Conservation (phyloP, 1,140 invertebrate species). For the Plectrocnemia conspersa region DNA sequence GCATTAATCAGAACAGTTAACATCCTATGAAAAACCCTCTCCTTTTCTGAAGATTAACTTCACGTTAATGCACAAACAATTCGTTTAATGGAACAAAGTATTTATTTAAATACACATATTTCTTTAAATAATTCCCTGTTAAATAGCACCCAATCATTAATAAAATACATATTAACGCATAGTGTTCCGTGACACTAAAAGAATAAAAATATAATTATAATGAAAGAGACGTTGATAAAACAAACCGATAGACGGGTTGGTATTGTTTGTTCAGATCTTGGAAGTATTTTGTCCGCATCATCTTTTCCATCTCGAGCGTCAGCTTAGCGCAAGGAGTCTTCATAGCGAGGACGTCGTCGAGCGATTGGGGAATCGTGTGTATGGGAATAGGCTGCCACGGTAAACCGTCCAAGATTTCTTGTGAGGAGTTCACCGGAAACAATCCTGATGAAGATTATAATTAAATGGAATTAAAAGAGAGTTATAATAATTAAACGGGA, state of each 20-base stretch:
- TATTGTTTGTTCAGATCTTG: slow-evolving; percentile 56
- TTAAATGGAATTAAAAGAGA: not conserved
- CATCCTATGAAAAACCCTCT: too few relatives aligned
- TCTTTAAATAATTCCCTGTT: too few relatives aligned
- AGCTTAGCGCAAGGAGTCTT: slow-evolving; percentile 66
- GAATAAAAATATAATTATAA: too few relatives aligned
- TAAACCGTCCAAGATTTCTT: slow-evolving; percentile 65
- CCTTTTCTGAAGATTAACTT: too few relatives aligned
- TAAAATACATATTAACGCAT: too few relatives aligned
- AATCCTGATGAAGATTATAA: slow-evolving; percentile 44
- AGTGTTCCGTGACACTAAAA: too few relatives aligned
- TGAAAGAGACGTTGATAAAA: too few relatives aligned
- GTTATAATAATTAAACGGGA: not conserved
- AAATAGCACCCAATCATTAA: too few relatives aligned
- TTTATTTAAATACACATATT: too few relatives aligned
- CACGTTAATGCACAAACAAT: too few relatives aligned
- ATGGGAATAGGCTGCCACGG: slow-evolving; percentile 88
- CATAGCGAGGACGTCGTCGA: slow-evolving; percentile 62
- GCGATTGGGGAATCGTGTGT: slow-evolving; percentile 64
- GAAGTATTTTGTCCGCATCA: slow-evolving; percentile 57
- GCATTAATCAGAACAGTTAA: too few relatives aligned
- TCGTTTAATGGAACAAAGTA: too few relatives aligned
- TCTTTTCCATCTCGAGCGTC: slow-evolving; percentile 51
- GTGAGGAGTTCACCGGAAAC: slow-evolving; percentile 58
- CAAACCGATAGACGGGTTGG: slow-evolving; percentile 38